phyloP scores from a whole-genome alignment of 2,113 vertebrate genomes.

The Micronycteris hirsuta region DNA sequence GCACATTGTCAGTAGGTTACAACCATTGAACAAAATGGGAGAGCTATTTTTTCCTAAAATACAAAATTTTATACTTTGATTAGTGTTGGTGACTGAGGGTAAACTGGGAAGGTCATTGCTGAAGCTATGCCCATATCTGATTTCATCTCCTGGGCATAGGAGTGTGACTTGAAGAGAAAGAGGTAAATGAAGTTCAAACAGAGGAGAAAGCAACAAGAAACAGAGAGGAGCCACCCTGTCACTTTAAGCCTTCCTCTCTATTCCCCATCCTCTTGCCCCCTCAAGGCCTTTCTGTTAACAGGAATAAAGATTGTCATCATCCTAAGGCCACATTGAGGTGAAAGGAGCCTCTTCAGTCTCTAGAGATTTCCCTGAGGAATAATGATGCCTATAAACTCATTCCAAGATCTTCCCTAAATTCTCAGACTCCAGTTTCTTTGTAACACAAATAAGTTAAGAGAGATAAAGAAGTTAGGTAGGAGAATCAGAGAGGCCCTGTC shows the following conservation, averaged over 20 bases:
- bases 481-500: background rate
- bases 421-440: background rate
- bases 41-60: background rate
- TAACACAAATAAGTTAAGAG: background rate
- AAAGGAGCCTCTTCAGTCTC: background rate
- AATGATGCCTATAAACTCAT: background rate
- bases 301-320: too few relatives aligned
- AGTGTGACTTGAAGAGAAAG: background rate
- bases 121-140: background rate
- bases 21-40: background rate
- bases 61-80: background rate
- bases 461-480: background rate
- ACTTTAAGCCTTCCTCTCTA: too few relatives aligned
- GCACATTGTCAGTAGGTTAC: background rate
- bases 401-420: background rate
- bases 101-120: background rate
- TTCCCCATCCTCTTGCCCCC: rapidly evolving
- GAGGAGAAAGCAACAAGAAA: background rate
- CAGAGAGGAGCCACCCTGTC: background rate
- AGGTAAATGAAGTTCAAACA: background rate
- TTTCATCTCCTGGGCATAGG: background rate
- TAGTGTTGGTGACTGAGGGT: background rate
- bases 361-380: background rate
- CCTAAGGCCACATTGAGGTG: background rate
- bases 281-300: background rate